Conservation (phyloP, 2,113 vertebrate genomes). For the Festucalex cinctus region DNA sequence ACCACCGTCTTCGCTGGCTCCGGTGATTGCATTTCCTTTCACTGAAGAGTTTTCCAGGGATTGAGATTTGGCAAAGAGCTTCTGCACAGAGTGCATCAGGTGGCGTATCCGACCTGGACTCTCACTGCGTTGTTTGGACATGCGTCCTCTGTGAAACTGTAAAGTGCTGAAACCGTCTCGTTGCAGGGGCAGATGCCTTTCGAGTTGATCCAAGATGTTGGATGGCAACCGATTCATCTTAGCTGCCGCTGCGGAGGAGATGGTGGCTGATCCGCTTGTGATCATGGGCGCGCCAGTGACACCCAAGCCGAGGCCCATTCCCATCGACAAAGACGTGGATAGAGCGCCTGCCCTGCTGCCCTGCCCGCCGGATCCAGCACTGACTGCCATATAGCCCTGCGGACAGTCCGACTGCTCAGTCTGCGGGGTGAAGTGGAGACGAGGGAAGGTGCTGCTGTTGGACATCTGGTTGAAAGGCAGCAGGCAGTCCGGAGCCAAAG, state of each 20-base stretch:
- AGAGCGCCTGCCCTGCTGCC: conserved; percentile 62
- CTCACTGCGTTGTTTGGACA: conserved; percentile 89
- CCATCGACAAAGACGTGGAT: conserved; percentile 72
- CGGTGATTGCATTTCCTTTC: conserved; percentile 76
- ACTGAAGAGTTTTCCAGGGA: conserved; percentile 80
- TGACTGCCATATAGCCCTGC: conserved; percentile 61
- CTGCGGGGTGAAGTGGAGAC: conserved; percentile 94
- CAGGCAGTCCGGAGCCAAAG: conserved; percentile 84
- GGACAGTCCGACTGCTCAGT: conserved; percentile 84
- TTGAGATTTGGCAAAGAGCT: conserved; percentile 88
- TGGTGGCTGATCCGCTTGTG: conserved; percentile 76
- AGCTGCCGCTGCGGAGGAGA: conserved; percentile 71
- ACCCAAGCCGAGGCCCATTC: conserved; percentile 71
- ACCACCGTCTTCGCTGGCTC: conserved; percentile 71
- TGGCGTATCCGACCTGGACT: conserved; percentile 96
- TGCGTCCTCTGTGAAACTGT: conserved; percentile 85
- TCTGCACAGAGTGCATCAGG: conserved; percentile 95
- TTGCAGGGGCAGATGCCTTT: conserved; percentile 94
- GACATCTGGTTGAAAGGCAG: conserved; percentile 92
- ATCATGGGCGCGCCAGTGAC: conserved; percentile 77
- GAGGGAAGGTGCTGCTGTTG: conserved; percentile 94
- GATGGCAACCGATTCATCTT: conserved; percentile 87
- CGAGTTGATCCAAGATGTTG: conserved; percentile 95
- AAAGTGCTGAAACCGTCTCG: conserved; percentile 96
- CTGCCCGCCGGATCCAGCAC: conserved; percentile 54